Evolutionary conservation across 2,888 invertebrate genomes (phyloP).

Genomic region (Sipunculus nudus): DNA sequence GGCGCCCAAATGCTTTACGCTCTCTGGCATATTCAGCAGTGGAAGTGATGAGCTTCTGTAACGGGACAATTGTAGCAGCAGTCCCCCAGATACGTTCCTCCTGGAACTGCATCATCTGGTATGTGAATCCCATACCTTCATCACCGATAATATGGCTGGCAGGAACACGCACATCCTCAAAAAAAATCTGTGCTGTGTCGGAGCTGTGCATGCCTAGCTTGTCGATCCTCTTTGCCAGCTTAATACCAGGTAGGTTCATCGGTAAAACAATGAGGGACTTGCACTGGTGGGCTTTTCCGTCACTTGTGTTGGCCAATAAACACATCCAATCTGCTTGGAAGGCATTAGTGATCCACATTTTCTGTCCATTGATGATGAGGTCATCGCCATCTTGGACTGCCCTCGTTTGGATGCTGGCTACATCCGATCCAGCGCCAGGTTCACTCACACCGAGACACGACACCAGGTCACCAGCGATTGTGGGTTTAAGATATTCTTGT

Average conservation of each 20-base stretch:
- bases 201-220: slow-evolving; percentile 70
- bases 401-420: slow-evolving; percentile 68
- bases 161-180: slow-evolving; percentile 71
- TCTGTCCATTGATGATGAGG: slow-evolving; percentile 70
- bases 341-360: slow-evolving; percentile 73
- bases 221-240: slow-evolving; percentile 65
- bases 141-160: slow-evolving; percentile 69
- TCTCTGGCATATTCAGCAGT: slow-evolving; percentile 70
- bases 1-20: slow-evolving; percentile 68
- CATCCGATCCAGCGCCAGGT: slow-evolving; percentile 70
- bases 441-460: slow-evolving; percentile 71
- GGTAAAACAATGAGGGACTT: slow-evolving; percentile 71
- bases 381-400: slow-evolving; percentile 66
- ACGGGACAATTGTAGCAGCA: slow-evolving; percentile 57
- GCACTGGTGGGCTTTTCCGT: slow-evolving; percentile 66
- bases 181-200: slow-evolving; percentile 70
- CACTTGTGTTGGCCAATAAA: slow-evolving; percentile 70
- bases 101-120: slow-evolving; percentile 72
- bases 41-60: slow-evolving; percentile 64
- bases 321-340: slow-evolving; percentile 72
- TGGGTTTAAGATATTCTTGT: slow-evolving; percentile 67
- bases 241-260: slow-evolving; percentile 66
- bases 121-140: slow-evolving; percentile 69
- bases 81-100: slow-evolving; percentile 69
- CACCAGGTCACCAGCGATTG: slow-evolving; percentile 69